Evolutionary conservation across 2,797 vertebrate genomes (phyloP), one percentile per base, ranked within the genome.

Genomic region (Sarcoramphus papa): DNA sequence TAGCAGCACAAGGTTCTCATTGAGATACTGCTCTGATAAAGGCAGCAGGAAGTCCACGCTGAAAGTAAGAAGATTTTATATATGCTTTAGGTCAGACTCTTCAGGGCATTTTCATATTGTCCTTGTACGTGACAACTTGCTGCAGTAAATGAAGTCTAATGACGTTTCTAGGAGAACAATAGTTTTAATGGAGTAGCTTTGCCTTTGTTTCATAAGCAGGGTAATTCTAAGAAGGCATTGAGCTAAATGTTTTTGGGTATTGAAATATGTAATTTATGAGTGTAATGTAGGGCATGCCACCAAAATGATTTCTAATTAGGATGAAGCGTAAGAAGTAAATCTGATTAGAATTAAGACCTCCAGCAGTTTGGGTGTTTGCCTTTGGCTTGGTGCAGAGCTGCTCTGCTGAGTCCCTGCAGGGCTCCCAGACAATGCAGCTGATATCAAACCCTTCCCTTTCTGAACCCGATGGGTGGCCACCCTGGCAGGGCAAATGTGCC

Each of bases 291-390:
- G 78, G 62, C 78, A 40, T 28, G 41, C 62, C 65, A 92, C 75
- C 70, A 62, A 85, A 90, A 90, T 74, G 15, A 74, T 77, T 88
- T 90, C 64, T 74, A 81, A 88, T 90, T 77, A 90, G 83, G 56
- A 25, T 60, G 86, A 85, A 85, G 65, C 63, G 65, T 69, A 88
- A 90, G 70, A 81, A 69, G 70, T 27, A 88, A 92, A 92, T 81
- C 60, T 88, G 83, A 88, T 92, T 51, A 82, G 56, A 77, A 69
- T 65, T 25, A 74, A 78, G 87, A n/a, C 40, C 75, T 64, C 56
- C 92, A 65, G 60, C 41, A 68, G 47, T 56, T 47, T 9, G 35
- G 82, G 60, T 41, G 62, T 84, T 92, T 85, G 84, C 75, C 43
- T 81, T 70, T 67, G 68, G 54, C 84, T 69, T 48, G 48, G 68